A percentile compares a stretch with the other conserved stretches of the same genome.
phyloP scores from a whole-genome alignment of 2,888 invertebrate genomes.

The Pristionchus arcanus region DNA sequence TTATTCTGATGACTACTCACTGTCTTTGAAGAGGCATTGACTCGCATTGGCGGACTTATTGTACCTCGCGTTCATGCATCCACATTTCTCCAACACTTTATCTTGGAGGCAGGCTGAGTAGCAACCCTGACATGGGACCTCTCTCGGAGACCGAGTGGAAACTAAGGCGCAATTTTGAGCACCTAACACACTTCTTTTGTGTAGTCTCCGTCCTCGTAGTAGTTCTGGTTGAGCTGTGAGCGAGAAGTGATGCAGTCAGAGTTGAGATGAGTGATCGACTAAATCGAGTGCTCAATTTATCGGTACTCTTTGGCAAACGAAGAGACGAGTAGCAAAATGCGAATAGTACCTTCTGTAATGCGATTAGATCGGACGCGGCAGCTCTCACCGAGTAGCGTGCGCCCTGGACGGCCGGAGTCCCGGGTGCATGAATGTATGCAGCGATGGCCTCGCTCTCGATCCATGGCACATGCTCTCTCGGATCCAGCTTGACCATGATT shows the following conservation, averaged over 20 bases:
- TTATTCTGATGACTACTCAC: no score
- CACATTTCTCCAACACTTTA: conserved; percentile 37
- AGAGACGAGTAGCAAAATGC: no score
- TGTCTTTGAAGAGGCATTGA: conserved; percentile 2
- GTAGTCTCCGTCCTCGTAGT: conserved; percentile 41
- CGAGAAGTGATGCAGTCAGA: neutral
- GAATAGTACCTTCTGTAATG: conserved; percentile 34
- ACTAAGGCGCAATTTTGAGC: neutral
- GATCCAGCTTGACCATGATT: conserved; percentile 31
- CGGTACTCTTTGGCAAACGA: no score
- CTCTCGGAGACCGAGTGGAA: neutral
- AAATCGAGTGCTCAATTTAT: neutral
- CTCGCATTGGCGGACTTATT: neutral
- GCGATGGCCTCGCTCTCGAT: conserved; percentile 47
- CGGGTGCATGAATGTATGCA: conserved; percentile 35
- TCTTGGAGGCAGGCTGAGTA: conserved; percentile 43
- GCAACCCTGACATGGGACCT: conserved; percentile 44
- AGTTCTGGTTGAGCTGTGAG: conserved; percentile 13
- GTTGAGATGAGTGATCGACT: conserved; percentile 25
- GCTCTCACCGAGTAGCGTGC: conserved; percentile 34
- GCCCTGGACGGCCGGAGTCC: conserved; percentile 13
- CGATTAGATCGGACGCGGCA: neutral
- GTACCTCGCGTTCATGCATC: conserved; percentile 40
- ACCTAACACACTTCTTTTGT: conserved; percentile 13
- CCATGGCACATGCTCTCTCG: conserved; percentile 45